These are phyloP conservation scores for Nomada ferruginata DNA, from an alignment of 2,888 invertebrate species.

Conservation along the genomic window DNA sequence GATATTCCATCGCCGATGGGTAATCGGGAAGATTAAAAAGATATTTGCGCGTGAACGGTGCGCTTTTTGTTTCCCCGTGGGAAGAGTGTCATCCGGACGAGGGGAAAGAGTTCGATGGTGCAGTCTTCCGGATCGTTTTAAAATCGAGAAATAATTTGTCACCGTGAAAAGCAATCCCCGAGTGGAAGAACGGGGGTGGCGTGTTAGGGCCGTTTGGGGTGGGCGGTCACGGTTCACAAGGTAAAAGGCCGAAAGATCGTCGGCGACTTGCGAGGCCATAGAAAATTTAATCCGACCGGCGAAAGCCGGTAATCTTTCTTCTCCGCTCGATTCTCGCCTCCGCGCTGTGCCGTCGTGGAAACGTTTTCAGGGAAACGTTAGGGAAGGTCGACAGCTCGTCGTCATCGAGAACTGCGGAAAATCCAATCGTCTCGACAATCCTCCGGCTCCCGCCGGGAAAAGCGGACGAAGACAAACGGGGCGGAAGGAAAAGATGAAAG, in stretches of 20 bases:
- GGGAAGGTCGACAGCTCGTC: slow-evolving; percentile 58
- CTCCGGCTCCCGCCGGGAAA: slow-evolving; percentile 41
- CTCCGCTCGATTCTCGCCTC: slow-evolving; percentile 51
- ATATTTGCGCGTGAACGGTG: not conserved
- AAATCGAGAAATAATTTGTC: slow-evolving; percentile 42
- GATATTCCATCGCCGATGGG: slow-evolving; percentile 6
- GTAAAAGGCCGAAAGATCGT: slow-evolving; percentile 39
- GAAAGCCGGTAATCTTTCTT: slow-evolving; percentile 64
- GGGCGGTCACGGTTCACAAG: slow-evolving; percentile 15
- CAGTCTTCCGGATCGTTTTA: slow-evolving; percentile 27
- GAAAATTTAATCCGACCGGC: slow-evolving; percentile 62
- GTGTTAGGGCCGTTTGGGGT: slow-evolving; percentile 5
- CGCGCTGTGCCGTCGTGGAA: slow-evolving; percentile 17
- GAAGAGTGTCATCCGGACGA: slow-evolving; percentile 3
- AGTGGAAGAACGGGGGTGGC: not conserved
- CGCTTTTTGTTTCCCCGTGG: slow-evolving; percentile 1
- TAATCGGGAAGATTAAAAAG: slow-evolving; percentile 23
- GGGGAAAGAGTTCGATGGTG: not conserved
- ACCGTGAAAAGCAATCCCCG: slow-evolving; percentile 20
- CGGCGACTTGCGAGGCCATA: slow-evolving; percentile 44
- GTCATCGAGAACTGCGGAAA: slow-evolving; percentile 66
- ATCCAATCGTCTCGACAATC: slow-evolving; percentile 73
- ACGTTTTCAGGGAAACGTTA: slow-evolving; percentile 38
- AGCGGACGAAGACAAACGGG: slow-evolving; percentile 50
- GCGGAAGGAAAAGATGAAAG: slow-evolving; percentile 24